phyloP scores from a whole-genome alignment of 2,888 invertebrate species.

The Harpalus rubripes region DNA sequence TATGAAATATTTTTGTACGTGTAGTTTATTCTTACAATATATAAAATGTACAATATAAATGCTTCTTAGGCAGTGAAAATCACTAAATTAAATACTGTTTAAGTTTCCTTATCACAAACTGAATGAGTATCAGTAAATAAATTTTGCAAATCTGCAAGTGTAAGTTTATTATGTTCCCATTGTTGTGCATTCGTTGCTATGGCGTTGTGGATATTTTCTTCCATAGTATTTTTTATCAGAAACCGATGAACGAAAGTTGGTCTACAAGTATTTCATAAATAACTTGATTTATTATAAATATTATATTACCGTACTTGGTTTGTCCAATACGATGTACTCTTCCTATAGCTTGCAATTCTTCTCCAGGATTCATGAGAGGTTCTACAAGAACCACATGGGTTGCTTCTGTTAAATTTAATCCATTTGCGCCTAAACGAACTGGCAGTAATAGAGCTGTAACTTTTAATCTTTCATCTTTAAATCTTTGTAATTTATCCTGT shows the following conservation, averaged over 20 bases:
- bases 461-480: conserved; percentile 78
- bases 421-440: conserved; percentile 85
- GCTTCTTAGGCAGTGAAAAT: conserved; percentile 20
- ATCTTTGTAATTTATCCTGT: conserved; percentile 76
- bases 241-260: conserved; percentile 86
- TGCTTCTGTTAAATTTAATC: conserved; percentile 88
- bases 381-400: conserved; percentile 88
- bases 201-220: conserved; percentile 82
- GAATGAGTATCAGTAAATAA: conserved; percentile 72
- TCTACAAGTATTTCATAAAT: conserved; percentile 73
- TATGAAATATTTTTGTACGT: background rate
- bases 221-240: conserved; percentile 84
- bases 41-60: background rate
- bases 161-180: conserved; percentile 77
- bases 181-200: conserved; percentile 76
- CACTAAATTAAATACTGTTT: conserved; percentile 16
- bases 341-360: conserved; percentile 88
- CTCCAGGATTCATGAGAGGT: conserved; percentile 85
- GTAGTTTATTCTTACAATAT: background rate
- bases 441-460: conserved; percentile 84
- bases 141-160: conserved; percentile 75
- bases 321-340: conserved; percentile 90
- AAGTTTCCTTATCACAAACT: conserved; percentile 15
- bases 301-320: conserved; percentile 78
- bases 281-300: no score